Evolutionary conservation across 2,888 invertebrate genomes (phyloP).

Genomic region (Zonitis immaculata): DNA sequence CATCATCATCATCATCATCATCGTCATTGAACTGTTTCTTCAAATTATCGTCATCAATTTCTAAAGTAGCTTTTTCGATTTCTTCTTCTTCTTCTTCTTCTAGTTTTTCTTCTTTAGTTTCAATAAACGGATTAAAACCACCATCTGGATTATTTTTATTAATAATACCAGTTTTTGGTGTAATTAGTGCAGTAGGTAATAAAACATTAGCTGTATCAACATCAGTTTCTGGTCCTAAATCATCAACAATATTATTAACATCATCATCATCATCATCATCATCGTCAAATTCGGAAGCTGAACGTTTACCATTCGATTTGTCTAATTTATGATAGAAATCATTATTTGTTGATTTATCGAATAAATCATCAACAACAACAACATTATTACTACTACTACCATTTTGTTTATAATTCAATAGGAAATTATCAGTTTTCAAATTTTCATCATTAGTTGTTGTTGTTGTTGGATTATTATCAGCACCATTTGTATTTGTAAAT

Average conservation of each 20-base stretch:
- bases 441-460: constrained; percentile 1
- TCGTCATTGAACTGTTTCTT: constrained; percentile 26
- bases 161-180: constrained; percentile 38
- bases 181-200: constrained; percentile 41
- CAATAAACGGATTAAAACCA: constrained; percentile 26
- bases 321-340: constrained; percentile 30
- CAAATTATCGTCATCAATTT: constrained; percentile 34
- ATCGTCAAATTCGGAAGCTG: constrained; percentile 38
- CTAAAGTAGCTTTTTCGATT: constrained; percentile 35
- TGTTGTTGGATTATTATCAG: constrained; percentile 18
- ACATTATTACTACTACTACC: too few relatives aligned
- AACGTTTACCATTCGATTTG: constrained; percentile 34
- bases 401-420: constrained; percentile 40
- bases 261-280: constrained; percentile 52
- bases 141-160: constrained; percentile 28
- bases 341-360: constrained; percentile 18
- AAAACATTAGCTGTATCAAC: constrained; percentile 61
- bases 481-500: constrained; percentile 44
- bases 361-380: constrained; percentile 20
- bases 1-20: background rate
- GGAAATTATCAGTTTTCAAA: constrained; percentile 33
- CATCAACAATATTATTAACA: constrained; percentile 45
- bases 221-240: constrained; percentile 72
- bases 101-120: too few relatives aligned
- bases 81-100: too few relatives aligned